Percentiles rank a stretch among this genome's conserved stretches.
phyloP scores from a whole-genome alignment of 2,797 vertebrate genomes.

The Sphenodon punctatus region DNA sequence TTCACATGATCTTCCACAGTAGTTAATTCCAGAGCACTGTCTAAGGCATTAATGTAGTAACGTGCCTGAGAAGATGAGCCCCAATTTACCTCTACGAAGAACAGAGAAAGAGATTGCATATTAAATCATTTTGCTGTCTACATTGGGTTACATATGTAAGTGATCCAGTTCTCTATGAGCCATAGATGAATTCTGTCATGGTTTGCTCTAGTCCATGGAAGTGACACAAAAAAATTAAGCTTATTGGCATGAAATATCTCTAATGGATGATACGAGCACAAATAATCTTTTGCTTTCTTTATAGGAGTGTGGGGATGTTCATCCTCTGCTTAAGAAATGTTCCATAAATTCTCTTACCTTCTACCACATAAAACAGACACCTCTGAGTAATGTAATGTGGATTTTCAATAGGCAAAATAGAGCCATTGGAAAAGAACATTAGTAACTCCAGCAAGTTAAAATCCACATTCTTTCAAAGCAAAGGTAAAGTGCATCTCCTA shows the following conservation, averaged over 20 bases:
- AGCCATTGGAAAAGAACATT: not conserved
- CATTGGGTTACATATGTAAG: not conserved
- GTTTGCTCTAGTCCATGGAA: not conserved
- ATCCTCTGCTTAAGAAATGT: not conserved
- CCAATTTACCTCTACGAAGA: conserved; percentile 92
- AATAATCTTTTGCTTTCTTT: not conserved
- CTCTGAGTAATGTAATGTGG: not conserved
- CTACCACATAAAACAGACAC: not conserved
- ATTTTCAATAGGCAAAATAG: conserved; percentile 1
- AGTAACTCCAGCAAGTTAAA: not conserved
- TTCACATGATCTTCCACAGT: conserved; percentile 93
- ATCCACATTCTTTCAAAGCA: not conserved
- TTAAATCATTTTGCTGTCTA: not conserved
- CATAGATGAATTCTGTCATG: not conserved
- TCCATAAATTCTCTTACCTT: not conserved
- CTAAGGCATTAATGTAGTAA: conserved; percentile 90
- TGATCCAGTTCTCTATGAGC: not conserved
- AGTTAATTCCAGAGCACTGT: conserved; percentile 86
- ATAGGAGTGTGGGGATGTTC: not conserved
- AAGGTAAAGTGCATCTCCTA: not conserved
- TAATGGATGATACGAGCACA: not conserved
- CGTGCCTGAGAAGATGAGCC: conserved; percentile 96
- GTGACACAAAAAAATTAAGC: too few relatives aligned
- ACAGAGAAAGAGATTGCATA: conserved; percentile 26
- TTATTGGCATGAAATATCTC: not conserved